phyloP scores from a whole-genome alignment of 2,888 invertebrate genomes.

The Drosophila putrida region DNA sequence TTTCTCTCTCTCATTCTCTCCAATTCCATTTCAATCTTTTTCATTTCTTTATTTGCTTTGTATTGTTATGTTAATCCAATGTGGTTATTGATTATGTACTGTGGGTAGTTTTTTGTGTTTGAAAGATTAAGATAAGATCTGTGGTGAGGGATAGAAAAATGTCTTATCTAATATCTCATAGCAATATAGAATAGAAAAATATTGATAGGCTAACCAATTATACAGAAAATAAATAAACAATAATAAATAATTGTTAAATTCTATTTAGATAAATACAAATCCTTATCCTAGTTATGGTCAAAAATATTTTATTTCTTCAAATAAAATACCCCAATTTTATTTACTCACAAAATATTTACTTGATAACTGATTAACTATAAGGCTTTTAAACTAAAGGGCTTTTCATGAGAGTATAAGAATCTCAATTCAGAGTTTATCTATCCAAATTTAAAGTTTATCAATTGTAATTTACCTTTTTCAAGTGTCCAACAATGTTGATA shows the following conservation, averaged over 20 bases:
- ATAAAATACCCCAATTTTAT: too few relatives aligned
- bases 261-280: too few relatives aligned
- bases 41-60: constrained; percentile 3
- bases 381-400: too few relatives aligned
- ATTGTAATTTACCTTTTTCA: constrained; percentile 38
- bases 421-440: not conserved
- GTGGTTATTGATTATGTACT: constrained; percentile 20
- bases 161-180: not conserved
- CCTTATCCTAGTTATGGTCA: too few relatives aligned
- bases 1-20: not conserved
- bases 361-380: too few relatives aligned
- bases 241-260: too few relatives aligned
- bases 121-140: constrained; percentile 1
- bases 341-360: too few relatives aligned
- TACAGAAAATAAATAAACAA: too few relatives aligned
- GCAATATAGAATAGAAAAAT: not conserved
- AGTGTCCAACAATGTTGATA: constrained; percentile 25
- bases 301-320: too few relatives aligned
- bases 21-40: not conserved
- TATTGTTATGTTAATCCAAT: constrained; percentile 36
- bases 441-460: not conserved
- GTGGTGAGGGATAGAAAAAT: not conserved
- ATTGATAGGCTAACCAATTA: not conserved
- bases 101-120: constrained; percentile 1
- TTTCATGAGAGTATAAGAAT: not conserved